A percentile compares a stretch with the other conserved stretches of the same genome.
Evolutionary conservation across 2,113 vertebrate genomes (phyloP).

Genomic region (Cariama cristata): DNA sequence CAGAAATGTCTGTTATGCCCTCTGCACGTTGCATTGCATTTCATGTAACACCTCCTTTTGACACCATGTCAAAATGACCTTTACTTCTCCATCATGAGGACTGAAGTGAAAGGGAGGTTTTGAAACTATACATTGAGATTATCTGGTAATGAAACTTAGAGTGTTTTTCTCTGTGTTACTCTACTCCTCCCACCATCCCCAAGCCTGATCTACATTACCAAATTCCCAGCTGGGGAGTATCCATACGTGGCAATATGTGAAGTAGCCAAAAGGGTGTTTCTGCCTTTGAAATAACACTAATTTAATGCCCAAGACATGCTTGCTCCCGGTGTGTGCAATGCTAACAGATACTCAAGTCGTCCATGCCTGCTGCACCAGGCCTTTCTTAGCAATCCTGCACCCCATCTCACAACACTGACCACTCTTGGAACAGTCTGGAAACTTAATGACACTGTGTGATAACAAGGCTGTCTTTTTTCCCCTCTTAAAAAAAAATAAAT

Average conservation of each 20-base stretch:
- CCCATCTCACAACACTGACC: too few species aligned
- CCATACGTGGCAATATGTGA: too few species aligned
- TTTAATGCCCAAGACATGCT: not conserved
- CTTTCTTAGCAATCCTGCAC: accelerated
- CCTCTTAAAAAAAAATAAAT: not conserved
- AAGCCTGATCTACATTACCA: not conserved
- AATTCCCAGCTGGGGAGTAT: not conserved
- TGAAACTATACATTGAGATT: not conserved
- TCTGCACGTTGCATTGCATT: not conserved
- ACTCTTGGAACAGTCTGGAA: not conserved
- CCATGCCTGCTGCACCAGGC: accelerated
- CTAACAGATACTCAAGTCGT: not conserved
- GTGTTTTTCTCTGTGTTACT: not conserved
- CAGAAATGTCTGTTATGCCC: not conserved
- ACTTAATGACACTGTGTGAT: too few species aligned
- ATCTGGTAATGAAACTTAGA: not conserved
- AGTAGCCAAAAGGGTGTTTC: not conserved
- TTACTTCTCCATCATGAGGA: not conserved
- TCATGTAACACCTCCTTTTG: not conserved
- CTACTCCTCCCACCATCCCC: not conserved
- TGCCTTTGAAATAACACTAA: not conserved
- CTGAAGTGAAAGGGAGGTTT: not conserved
- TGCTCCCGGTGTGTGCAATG: not conserved
- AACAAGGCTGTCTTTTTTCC: not conserved
- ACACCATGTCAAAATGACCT: not conserved